phyloP scores from a whole-genome alignment of 2,797 vertebrate species.

The Naso thynnoides region DNA sequence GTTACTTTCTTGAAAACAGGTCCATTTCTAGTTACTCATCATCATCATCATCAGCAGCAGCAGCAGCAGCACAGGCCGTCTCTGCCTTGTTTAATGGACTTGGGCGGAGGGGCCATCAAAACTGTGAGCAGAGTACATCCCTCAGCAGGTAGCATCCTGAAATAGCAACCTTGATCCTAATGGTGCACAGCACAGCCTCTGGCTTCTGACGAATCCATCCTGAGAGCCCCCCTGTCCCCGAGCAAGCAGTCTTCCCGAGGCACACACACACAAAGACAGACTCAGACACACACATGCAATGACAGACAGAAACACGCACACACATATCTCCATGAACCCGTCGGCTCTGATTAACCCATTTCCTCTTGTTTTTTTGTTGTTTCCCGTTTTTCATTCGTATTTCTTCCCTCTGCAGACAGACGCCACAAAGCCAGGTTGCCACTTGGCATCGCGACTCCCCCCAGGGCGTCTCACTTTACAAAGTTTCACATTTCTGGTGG shows the following conservation, averaged over 20 bases:
- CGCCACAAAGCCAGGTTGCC: slow-evolving; percentile 47
- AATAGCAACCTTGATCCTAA: slow-evolving; percentile 84
- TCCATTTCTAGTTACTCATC: slow-evolving; percentile 33
- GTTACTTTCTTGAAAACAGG: slow-evolving; percentile 27
- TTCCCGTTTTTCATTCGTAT: slow-evolving; percentile 24
- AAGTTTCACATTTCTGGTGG: slow-evolving; percentile 76
- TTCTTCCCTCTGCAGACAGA: slow-evolving; percentile 53
- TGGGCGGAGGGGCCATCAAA: slow-evolving; percentile 71
- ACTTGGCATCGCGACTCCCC: slow-evolving; percentile 57
- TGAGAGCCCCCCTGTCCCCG: slow-evolving; percentile 69
- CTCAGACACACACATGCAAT: slow-evolving; percentile 38
- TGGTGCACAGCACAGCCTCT: slow-evolving; percentile 75
- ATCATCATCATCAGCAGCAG: too few relatives aligned
- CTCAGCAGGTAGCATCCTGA: slow-evolving; percentile 80
- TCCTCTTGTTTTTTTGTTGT: slow-evolving; percentile 31
- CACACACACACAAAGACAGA: slow-evolving; percentile 37
- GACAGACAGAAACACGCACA: slow-evolving; percentile 48
- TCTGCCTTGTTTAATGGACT: slow-evolving; percentile 64
- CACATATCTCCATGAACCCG: slow-evolving; percentile 42
- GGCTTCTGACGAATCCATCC: slow-evolving; percentile 74
- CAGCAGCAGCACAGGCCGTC: slow-evolving; percentile 37
- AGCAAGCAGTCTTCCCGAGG: slow-evolving; percentile 58
- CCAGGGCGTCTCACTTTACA: slow-evolving; percentile 69
- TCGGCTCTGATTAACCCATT: slow-evolving; percentile 60
- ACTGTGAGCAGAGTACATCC: slow-evolving; percentile 76